Percentiles rank a stretch among this genome's conserved stretches.
phyloP scores from a whole-genome alignment of 1,140 invertebrate species.

The Drosophila repleta region DNA sequence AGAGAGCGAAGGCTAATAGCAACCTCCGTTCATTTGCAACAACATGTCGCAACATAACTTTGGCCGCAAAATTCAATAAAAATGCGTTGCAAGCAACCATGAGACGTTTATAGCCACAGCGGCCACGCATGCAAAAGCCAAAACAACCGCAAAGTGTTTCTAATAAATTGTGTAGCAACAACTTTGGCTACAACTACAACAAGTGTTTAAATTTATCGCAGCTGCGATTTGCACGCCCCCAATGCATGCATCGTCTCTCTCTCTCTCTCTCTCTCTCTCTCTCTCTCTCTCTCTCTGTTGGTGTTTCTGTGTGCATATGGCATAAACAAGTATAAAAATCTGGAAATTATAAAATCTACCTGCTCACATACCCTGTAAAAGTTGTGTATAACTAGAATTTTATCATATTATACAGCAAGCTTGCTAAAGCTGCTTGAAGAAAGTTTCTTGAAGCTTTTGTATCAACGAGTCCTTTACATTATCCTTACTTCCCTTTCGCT shows the following conservation, averaged over 20 bases:
- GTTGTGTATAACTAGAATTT: not conserved
- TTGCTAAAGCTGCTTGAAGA: not conserved
- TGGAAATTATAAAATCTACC: too few species aligned
- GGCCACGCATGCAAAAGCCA: conserved; percentile 64
- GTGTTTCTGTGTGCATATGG: conserved; percentile 28
- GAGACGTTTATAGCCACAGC: conserved; percentile 32
- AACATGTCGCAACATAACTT: conserved; percentile 38
- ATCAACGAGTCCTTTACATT: too few species aligned
- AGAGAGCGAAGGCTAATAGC: not conserved
- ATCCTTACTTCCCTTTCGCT: too few species aligned
- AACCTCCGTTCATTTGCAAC: conserved; percentile 13
- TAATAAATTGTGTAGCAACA: conserved; percentile 77
- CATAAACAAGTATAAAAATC: conserved; percentile 31
- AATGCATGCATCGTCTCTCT: not conserved
- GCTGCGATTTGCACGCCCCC: conserved; percentile 53
- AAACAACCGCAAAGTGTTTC: conserved; percentile 77
- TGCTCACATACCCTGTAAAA: conserved; percentile 12
- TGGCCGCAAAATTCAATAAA: conserved; percentile 68
- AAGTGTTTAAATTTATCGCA: conserved; percentile 81
- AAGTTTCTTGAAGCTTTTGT: not conserved
- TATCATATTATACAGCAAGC: too few species aligned
- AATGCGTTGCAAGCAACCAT: conserved; percentile 46
- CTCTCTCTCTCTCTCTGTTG: not conserved
- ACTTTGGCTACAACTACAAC: conserved; percentile 62
- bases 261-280: not conserved